A percentile compares a stretch with the other conserved stretches of the same genome.
Evolutionary conservation across 2,888 invertebrate species (phyloP).

Genomic region (Sthenelais limicola): DNA sequence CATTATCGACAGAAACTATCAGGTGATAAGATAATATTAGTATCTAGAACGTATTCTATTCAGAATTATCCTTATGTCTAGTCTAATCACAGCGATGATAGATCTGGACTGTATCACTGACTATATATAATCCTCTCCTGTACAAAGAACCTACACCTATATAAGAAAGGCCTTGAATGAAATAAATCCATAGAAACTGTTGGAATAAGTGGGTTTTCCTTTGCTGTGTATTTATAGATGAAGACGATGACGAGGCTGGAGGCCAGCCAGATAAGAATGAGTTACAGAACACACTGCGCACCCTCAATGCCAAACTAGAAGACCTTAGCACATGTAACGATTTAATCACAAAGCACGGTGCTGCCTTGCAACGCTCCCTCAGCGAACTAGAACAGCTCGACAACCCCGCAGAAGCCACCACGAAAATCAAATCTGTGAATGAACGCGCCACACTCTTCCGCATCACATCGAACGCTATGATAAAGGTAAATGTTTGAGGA

Average conservation of each 20-base stretch:
- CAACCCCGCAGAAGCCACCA: conserved; percentile 59
- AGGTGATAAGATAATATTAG: no score
- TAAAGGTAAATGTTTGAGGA: conserved; percentile 90
- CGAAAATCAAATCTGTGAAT: conserved; percentile 84
- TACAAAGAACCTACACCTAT: neutral
- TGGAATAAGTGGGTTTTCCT: no score
- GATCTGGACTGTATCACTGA: neutral
- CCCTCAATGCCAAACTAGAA: conserved; percentile 85
- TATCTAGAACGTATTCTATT: no score
- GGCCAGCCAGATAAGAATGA: conserved; percentile 74
- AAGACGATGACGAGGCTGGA: conserved; percentile 77
- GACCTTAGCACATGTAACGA: conserved; percentile 94
- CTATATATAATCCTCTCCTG: neutral
- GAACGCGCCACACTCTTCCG: conserved; percentile 95
- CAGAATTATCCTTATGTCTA: no score
- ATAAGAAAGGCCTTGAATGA: neutral
- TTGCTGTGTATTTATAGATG: conserved; percentile 77
- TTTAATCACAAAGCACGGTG: conserved; percentile 89
- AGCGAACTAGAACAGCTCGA: conserved; percentile 71
- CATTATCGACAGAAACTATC: no score
- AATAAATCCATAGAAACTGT: neutral
- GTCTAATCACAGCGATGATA: no score
- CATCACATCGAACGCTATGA: conserved; percentile 96
- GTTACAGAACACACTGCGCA: conserved; percentile 75
- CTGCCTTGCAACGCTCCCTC: conserved; percentile 79